A percentile compares a stretch with the other conserved stretches of the same genome.
Conservation (phyloP, 1,140 invertebrate genomes). For the Lordiphosa collinella region DNA sequence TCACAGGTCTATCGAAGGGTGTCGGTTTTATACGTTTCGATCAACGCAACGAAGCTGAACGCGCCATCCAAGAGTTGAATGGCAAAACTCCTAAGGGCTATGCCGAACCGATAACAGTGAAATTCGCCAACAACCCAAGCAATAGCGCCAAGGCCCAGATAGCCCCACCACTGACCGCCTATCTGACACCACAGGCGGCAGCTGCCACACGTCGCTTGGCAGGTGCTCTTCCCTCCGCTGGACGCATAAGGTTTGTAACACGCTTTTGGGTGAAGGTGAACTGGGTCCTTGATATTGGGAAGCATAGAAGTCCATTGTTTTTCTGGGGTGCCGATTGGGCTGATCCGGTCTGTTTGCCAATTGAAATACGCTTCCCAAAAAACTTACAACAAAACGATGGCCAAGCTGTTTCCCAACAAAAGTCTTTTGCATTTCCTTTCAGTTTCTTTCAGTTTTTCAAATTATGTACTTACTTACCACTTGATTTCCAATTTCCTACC, state of each 20-base stretch:
- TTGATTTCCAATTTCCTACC: conserved; percentile 17
- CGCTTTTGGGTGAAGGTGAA: not conserved
- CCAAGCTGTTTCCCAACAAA: not conserved
- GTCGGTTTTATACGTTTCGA: conserved; percentile 84
- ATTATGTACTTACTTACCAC: conserved; percentile 15
- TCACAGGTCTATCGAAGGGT: conserved; percentile 81
- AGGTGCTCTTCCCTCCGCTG: conserved; percentile 71
- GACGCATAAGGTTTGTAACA: conserved; percentile 70
- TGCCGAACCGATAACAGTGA: conserved; percentile 83
- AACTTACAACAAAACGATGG: not conserved
- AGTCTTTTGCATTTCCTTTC: not conserved
- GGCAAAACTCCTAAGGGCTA: conserved; percentile 82
- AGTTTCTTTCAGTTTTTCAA: too few relatives aligned
- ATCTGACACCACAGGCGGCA: conserved; percentile 79
- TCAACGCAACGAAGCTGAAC: conserved; percentile 83
- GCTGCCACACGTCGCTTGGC: conserved; percentile 72
- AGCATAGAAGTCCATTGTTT: not conserved
- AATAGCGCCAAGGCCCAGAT: conserved; percentile 82
- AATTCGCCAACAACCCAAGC: conserved; percentile 84
- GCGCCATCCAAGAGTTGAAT: conserved; percentile 83
- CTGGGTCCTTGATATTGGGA: too few relatives aligned
- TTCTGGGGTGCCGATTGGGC: too few relatives aligned
- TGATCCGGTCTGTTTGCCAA: too few relatives aligned
- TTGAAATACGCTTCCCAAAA: too few relatives aligned
- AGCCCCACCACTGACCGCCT: conserved; percentile 81